These are phyloP conservation scores for Notechis scutatus DNA, from an alignment of 2,113 vertebrate genomes.

Conservation along the genomic window DNA sequence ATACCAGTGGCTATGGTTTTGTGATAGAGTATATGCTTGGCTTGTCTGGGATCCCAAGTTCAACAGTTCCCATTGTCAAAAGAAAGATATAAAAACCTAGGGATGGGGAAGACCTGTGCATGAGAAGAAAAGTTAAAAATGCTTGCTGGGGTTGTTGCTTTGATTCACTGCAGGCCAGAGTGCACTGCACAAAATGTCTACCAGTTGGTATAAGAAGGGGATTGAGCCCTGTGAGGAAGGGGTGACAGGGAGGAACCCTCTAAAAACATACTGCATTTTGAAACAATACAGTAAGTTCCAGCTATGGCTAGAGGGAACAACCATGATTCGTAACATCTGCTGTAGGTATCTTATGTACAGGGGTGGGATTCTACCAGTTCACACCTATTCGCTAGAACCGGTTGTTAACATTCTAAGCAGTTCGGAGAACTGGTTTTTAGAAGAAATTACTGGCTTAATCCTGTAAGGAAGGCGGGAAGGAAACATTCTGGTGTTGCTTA, in stretches of 20 bases:
- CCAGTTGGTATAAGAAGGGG: too few species aligned
- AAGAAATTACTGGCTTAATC: too few species aligned
- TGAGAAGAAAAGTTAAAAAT: not conserved
- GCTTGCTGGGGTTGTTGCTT: not conserved
- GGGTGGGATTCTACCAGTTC: too few species aligned
- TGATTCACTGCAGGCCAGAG: not conserved
- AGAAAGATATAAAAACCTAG: not conserved
- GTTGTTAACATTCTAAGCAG: too few species aligned
- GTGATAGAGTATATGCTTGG: not conserved
- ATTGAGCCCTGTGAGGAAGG: not conserved
- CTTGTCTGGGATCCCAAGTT: not conserved
- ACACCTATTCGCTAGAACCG: too few species aligned
- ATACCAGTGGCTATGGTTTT: not conserved
- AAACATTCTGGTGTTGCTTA: too few species aligned
- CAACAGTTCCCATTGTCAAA: not conserved
- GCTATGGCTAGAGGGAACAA: not conserved
- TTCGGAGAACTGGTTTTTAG: too few species aligned
- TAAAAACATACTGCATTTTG: not conserved
- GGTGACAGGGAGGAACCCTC: not conserved
- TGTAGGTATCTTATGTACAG: not conserved
- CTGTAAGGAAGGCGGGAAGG: too few species aligned
- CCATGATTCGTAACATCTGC: not conserved
- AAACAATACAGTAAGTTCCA: not conserved
- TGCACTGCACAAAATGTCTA: not conserved
- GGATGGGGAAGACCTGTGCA: not conserved